Base-by-base conservation (phyloP, 2,113 vertebrate species). In the Boulengeromyrus knoepffleri region DNA sequence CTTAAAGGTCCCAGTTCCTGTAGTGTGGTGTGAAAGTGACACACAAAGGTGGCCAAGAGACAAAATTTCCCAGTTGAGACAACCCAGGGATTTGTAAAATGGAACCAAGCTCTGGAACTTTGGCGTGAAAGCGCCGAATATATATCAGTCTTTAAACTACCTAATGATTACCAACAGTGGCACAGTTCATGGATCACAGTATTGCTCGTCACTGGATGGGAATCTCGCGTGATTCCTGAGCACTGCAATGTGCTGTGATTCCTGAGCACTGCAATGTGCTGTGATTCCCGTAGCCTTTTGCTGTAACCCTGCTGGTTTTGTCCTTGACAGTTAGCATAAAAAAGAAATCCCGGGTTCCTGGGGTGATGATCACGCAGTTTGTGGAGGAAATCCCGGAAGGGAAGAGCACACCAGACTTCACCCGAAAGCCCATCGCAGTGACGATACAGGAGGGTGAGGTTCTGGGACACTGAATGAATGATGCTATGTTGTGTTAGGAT, bases 341-440 rank as follows among this genome's bases (percentile, higher is more conserved):
- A 24, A 96, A 92, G 95, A 97, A 94, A 94, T 96, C 97, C 21
- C 92, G 95, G 52, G 39, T 94, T 88, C 95, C 96, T 0, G 97
- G 97, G 17, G 97, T 98, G 90, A 89, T 93, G 3, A 92, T 97
- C 91, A 95, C 92, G 3, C 97, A 97, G 90, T 95, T 95, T 92
- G 92, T 94, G 74, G 92, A 94, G 1, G 88, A 94, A 5, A 47
- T 99, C 42, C 97, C 98, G 0, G 49, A 96, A 50, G 98, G 97
- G 17, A 96, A 95, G 93, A 96, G 94, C 74, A 93, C 91, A 0
- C 97, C 97, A 5, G 97, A 97, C 91, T 97, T 99, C 88, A 91
- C 94, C 91, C 93, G 90, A 87, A 97, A 96, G 93, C 96, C 96
- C 1, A 12, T 94, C 2, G 93, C 95, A 88, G 88, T 96, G 92